Evolutionary conservation across 2,113 vertebrate species (phyloP), one percentile per base, ranked within the genome.

Genomic region (Narcine bancroftii): DNA sequence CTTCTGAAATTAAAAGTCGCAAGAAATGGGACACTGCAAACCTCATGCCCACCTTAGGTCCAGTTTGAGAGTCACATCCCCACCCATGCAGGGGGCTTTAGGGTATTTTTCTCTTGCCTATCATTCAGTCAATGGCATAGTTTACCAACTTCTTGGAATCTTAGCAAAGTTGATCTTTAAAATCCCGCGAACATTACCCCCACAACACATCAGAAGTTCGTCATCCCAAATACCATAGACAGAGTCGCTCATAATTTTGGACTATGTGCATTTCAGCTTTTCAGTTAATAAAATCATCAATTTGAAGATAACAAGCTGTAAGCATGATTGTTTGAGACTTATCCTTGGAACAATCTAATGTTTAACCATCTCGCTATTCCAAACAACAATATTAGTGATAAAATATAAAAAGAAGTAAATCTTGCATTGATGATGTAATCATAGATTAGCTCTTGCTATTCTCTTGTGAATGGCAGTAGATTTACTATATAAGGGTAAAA

Each of bases 321-420:
- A 83, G 50, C 47, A 83, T 53, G 26, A 83, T 83, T 83, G 26
- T 83, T 50, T 83, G 47, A 83, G 79, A 26, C 42, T 81, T 50
- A 81, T 81, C 26, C 79, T 53, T 83, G 33, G 47, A 29, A n/a
- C 50, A 56, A 2, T 79, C 73, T 39, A 47, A 21, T 83, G 79
- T 56, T 56, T 56, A 56, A 83, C 29, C 47, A 56, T 13, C 50
- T 56, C 47, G 56, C 79, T 56, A 83, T 83, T 53, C 0, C 29
- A 83, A 81, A 6, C 24, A 47, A 21, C 77, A 39, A 72, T 29
- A 24, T 50, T 50, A 29, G 45, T 81, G 45, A 81, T 81, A 81
- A 47, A 81, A 47, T 11, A 50, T 81, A 81, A 81, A 81, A 29
- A 50, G 26, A 56, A 83, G 50, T 11, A 83, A 83, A 83, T 83